These are phyloP conservation scores for Melipona quadrifasciata DNA, from an alignment of 1,140 invertebrate species.

Conservation along the genomic window DNA sequence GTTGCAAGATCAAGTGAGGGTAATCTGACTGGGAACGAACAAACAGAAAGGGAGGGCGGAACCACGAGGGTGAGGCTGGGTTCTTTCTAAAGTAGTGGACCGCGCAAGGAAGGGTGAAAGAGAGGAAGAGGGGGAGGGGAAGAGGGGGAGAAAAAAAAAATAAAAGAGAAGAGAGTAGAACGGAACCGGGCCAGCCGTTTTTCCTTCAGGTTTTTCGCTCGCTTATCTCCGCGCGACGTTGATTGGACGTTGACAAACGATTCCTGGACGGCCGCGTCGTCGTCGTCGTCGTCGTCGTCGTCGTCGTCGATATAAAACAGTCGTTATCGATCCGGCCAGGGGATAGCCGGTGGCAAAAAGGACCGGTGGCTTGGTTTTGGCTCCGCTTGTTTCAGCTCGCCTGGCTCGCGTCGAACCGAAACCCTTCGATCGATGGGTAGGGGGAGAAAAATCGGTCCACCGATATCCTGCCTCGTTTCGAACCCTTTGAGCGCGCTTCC, in stretches of 20 bases:
- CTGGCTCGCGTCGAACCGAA: neutral
- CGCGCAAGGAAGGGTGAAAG: neutral
- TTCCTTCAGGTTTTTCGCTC: constrained; percentile 18
- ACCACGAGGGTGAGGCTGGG: too few species aligned
- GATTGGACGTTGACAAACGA: constrained; percentile 78
- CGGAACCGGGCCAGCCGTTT: constrained; percentile 17
- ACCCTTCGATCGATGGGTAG: neutral
- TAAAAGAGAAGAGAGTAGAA: neutral
- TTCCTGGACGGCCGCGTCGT: constrained; percentile 58
- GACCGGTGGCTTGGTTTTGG: constrained; percentile 3
- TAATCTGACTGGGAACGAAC: constrained; percentile 31
- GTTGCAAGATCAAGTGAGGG: constrained; percentile 18
- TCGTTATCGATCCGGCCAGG: constrained; percentile 67
- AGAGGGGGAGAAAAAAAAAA: too few species aligned
- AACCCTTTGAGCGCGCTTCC: neutral
- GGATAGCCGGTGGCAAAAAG: constrained; percentile 36
- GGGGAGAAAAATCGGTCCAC: constrained; percentile 3
- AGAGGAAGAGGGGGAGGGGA: too few species aligned
- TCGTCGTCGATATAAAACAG: constrained; percentile 70
- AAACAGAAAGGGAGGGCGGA: neutral
- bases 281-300: constrained; percentile 26
- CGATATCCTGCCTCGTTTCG: neutral
- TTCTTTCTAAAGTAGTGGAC: constrained; percentile 19
- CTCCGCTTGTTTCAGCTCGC: constrained; percentile 1
- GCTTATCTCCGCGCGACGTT: constrained; percentile 64